Evolutionary conservation across 2,888 invertebrate species (phyloP).

Genomic region (Hydriomena furcata): DNA sequence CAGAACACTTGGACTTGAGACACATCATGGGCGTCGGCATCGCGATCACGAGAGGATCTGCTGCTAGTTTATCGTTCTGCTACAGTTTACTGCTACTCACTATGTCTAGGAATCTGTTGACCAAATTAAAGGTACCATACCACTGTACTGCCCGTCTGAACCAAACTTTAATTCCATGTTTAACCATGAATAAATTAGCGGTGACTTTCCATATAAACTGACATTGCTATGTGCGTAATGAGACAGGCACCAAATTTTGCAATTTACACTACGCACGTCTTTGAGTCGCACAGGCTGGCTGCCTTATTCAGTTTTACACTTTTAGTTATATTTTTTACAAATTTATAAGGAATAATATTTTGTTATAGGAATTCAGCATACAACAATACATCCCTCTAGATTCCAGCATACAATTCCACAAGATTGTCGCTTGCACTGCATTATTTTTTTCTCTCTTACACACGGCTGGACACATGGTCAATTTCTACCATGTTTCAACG

Average conservation of each 20-base stretch:
- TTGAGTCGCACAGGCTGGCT: no score
- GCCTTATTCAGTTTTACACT: no score
- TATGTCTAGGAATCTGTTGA: slow-evolving; percentile 95
- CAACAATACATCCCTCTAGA: slow-evolving; percentile 97
- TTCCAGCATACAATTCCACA: slow-evolving; percentile 98
- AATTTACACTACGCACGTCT: no score
- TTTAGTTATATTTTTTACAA: no score
- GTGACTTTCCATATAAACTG: no score
- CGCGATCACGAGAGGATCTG: slow-evolving; percentile 96
- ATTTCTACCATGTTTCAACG: slow-evolving; percentile 98
- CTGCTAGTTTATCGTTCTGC: slow-evolving; percentile 96
- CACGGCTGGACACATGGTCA: slow-evolving; percentile 97
- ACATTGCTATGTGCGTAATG: no score
- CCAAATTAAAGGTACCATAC: slow-evolving; percentile 92
- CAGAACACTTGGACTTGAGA: slow-evolving; percentile 96
- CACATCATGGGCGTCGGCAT: slow-evolving; percentile 99
- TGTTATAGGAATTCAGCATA: slow-evolving; percentile 89
- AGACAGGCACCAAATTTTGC: no score
- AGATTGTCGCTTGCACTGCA: slow-evolving; percentile 97
- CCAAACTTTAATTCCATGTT: no score
- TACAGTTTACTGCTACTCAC: slow-evolving; percentile 95
- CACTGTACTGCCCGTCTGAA: no score
- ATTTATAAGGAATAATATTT: no score
- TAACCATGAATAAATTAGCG: no score
- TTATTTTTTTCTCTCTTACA: slow-evolving; percentile 96